Evolutionary conservation across 23 tunicate genomes (phyloP).

Genomic region (Halocynthia roretzi): DNA sequence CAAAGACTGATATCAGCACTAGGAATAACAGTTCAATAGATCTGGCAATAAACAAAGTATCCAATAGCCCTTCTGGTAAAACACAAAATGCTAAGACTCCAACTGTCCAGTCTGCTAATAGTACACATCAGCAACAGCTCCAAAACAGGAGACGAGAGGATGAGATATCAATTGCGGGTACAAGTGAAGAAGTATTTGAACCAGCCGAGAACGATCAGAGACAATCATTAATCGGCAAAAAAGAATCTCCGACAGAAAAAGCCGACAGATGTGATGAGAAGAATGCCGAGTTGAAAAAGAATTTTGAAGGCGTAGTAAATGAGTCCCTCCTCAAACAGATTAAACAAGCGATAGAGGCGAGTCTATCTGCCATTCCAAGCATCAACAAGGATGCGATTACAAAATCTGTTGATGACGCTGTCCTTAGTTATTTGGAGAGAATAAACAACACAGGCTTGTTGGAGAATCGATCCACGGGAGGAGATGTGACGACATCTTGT

Average conservation of each 20-base stretch:
- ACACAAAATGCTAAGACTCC: no score
- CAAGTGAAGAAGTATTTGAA: no score
- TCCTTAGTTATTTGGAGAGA: constrained; percentile 51
- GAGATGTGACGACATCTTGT: not conserved
- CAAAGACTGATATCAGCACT: not conserved
- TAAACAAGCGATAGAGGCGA: constrained; percentile 61
- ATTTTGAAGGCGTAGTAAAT: not conserved
- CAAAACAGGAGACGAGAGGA: no score
- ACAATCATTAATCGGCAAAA: no score
- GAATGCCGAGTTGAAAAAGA: not conserved
- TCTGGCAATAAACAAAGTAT: not conserved
- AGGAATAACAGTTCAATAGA: not conserved
- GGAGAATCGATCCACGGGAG: not conserved
- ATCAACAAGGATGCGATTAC: constrained; percentile 42
- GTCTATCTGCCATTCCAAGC: constrained; percentile 8
- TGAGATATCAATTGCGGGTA: no score
- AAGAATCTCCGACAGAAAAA: not conserved
- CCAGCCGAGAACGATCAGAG: no score
- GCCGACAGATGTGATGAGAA: not conserved
- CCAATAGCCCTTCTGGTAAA: not conserved
- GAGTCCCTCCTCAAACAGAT: constrained; percentile 54
- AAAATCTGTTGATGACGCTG: constrained; percentile 81
- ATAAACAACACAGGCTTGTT: not conserved
- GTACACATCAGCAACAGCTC: no score
- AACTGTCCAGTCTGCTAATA: no score